These are phyloP conservation scores for Paralvinella palmiformis DNA, from an alignment of 1,140 invertebrate genomes.

Conservation along the genomic window DNA sequence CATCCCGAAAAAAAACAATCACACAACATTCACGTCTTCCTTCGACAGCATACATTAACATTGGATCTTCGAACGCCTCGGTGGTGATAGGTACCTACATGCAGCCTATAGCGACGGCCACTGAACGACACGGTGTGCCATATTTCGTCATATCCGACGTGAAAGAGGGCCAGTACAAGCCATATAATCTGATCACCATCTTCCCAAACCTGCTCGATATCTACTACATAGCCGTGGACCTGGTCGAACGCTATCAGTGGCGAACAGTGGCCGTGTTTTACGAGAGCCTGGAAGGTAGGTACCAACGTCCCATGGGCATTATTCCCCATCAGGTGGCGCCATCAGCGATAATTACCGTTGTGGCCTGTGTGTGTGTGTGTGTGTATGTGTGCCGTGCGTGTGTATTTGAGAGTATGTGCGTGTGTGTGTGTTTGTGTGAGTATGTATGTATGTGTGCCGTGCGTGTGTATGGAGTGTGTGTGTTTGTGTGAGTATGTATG, in stretches of 20 bases:
- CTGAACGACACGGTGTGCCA: neutral
- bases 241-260: conserved; percentile 2
- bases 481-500: too few relatives aligned
- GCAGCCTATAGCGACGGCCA: conserved; percentile 1
- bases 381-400: too few relatives aligned
- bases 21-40: too few relatives aligned
- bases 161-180: neutral
- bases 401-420: too few relatives aligned
- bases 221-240: neutral
- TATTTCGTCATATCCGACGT: conserved; percentile 6
- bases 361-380: too few relatives aligned
- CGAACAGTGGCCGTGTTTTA: conserved; percentile 5
- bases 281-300: conserved; percentile 2
- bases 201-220: neutral
- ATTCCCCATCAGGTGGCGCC: too few relatives aligned
- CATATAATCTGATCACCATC: conserved; percentile 10
- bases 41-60: conserved; percentile 11
- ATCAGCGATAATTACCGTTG: too few relatives aligned
- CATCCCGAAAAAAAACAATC: too few relatives aligned
- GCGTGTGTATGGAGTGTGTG: too few relatives aligned
- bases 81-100: conserved; percentile 6
- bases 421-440: too few relatives aligned
- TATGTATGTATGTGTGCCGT: too few relatives aligned
- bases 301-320: too few relatives aligned
- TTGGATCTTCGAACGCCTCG: conserved; percentile 6